phyloP scores from a whole-genome alignment of 2,113 vertebrate species.

The Lichenostomus cassidix region DNA sequence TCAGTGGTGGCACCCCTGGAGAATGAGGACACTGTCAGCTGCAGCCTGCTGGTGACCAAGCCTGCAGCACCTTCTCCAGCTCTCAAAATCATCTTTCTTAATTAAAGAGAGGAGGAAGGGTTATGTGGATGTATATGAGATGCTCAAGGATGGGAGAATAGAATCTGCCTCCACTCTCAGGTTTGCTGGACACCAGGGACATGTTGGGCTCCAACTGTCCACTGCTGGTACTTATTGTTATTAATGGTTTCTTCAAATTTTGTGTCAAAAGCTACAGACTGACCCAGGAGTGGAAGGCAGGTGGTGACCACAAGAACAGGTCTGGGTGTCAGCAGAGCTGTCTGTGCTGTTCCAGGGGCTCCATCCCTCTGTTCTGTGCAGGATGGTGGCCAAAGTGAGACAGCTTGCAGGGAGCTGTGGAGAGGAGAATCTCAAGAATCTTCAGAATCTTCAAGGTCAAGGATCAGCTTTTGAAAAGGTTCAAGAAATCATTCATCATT shows the following conservation, averaged over 20 bases:
- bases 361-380: neutral
- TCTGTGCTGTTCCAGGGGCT: neutral
- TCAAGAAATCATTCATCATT: neutral
- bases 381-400: neutral
- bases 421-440: accelerated
- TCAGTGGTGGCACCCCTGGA: neutral
- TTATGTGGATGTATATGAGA: neutral
- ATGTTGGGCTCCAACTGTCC: neutral
- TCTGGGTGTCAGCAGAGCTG: neutral
- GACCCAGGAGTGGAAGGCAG: neutral
- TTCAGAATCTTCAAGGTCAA: neutral
- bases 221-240: neutral
- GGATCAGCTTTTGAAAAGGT: neutral
- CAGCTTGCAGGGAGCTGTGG: neutral
- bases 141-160: neutral
- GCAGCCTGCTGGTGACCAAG: neutral
- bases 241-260: neutral
- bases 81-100: neutral
- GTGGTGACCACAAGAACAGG: neutral
- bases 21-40: neutral
- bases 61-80: neutral
- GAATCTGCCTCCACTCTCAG: neutral
- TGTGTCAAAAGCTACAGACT: neutral
- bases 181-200: neutral
- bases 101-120: neutral